These are phyloP conservation scores for Thinocorus orbignyianus DNA, from an alignment of 2,113 vertebrate species.

Conservation along the genomic window DNA sequence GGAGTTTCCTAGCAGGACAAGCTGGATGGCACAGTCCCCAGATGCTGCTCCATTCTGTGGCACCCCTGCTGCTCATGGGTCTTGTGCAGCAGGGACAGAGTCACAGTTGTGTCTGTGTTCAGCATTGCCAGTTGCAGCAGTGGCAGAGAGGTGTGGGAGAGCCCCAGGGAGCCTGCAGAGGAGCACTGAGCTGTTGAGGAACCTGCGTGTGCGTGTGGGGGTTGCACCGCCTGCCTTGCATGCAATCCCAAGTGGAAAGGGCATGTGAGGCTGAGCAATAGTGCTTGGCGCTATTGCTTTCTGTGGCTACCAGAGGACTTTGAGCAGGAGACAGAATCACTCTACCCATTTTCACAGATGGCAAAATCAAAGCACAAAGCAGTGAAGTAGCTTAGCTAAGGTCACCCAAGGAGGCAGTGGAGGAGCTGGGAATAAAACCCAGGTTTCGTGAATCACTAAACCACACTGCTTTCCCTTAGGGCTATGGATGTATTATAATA, in stretches of 20 bases:
- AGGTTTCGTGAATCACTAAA: slow-evolving; percentile 65
- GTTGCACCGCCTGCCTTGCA: not conserved
- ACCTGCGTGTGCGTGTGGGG: not conserved
- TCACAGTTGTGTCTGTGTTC: not conserved
- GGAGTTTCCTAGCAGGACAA: not conserved
- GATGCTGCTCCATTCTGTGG: not conserved
- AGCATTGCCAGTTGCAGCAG: not conserved
- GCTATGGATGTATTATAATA: slow-evolving; percentile 53
- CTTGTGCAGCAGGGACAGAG: not conserved
- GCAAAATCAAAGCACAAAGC: not conserved
- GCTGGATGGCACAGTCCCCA: not conserved
- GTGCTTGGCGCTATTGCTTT: not conserved
- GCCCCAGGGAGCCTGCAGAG: not conserved
- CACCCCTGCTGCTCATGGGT: not conserved
- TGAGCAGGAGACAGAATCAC: not conserved
- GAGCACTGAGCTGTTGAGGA: not conserved
- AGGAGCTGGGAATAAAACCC: slow-evolving; percentile 53
- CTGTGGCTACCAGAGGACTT: not conserved
- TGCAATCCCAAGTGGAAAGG: not conserved
- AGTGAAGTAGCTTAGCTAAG: slow-evolving; percentile 7
- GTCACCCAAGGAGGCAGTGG: slow-evolving; percentile 42
- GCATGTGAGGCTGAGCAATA: not conserved
- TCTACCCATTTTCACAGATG: not conserved
- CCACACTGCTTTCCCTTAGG: slow-evolving; percentile 54
- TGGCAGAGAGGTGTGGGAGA: not conserved